These are phyloP conservation scores for Sitodiplosis mosellana DNA, from an alignment of 1,140 invertebrate species.

Conservation along the genomic window DNA sequence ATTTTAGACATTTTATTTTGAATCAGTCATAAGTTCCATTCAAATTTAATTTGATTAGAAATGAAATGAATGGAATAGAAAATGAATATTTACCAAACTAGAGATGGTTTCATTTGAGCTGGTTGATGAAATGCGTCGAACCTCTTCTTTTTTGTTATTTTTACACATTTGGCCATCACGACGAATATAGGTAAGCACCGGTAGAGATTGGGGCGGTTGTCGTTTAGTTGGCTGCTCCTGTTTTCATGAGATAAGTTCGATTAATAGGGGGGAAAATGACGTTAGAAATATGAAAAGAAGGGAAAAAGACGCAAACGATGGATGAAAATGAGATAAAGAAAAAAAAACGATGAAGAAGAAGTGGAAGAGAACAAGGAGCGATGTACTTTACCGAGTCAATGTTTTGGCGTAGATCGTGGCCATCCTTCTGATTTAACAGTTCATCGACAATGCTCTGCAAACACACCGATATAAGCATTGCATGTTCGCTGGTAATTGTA, in stretches of 20 bases:
- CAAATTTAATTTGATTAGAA: background rate
- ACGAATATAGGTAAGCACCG: slow-evolving; percentile 33
- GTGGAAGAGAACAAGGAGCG: background rate
- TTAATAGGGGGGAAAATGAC: too few species aligned
- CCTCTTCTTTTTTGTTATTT: background rate
- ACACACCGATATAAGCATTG: slow-evolving; percentile 87
- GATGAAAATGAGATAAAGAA: background rate
- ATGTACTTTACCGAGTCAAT: background rate
- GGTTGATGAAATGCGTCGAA: slow-evolving; percentile 2
- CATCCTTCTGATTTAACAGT: slow-evolving; percentile 62
- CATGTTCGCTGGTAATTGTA: slow-evolving; percentile 71
- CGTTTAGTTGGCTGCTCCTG: background rate
- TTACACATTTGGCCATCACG: slow-evolving; percentile 25
- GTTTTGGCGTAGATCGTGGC: slow-evolving; percentile 14
- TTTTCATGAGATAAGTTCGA: too few species aligned
- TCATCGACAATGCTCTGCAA: slow-evolving; percentile 91
- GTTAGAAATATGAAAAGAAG: too few species aligned
- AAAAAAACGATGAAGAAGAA: background rate
- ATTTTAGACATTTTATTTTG: background rate
- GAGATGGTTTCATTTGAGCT: slow-evolving; percentile 10
- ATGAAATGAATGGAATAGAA: background rate
- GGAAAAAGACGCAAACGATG: background rate
- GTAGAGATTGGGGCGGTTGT: slow-evolving; percentile 3
- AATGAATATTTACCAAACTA: slow-evolving; percentile 5
- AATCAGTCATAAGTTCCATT: background rate